Evolutionary conservation across 2,113 vertebrate genomes (phyloP).

Genomic region (Eulacestoma nigropectus): DNA sequence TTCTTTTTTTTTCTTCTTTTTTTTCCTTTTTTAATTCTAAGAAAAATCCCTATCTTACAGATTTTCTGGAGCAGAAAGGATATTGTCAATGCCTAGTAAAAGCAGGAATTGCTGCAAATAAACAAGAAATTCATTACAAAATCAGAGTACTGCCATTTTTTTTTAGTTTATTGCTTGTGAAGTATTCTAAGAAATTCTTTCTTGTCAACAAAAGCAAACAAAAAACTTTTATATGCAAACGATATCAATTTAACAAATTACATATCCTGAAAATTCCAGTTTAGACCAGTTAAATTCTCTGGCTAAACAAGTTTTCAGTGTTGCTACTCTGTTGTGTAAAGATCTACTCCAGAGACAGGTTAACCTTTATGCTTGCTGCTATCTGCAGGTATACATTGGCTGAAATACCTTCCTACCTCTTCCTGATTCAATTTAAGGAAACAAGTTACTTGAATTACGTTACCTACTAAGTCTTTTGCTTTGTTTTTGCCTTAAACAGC

Average conservation of each 20-base stretch:
- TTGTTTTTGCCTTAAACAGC: conserved; percentile 39
- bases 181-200: background rate
- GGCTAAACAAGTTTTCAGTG: background rate
- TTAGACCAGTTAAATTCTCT: background rate
- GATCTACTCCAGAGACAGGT: background rate
- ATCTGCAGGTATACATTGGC: background rate
- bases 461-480: conserved; percentile 21
- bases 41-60: background rate
- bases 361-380: background rate
- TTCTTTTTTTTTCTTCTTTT: background rate
- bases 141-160: background rate
- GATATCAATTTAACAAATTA: background rate
- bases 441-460: conserved; percentile 21
- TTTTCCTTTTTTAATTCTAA: background rate
- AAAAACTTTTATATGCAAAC: background rate
- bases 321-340: background rate
- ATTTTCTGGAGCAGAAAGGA: background rate
- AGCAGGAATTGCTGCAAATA: background rate
- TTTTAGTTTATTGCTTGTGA: background rate
- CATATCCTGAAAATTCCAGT: background rate
- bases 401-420: conserved; percentile 22
- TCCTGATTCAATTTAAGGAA: conserved; percentile 32
- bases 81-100: background rate
- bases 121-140: background rate
- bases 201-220: background rate